A percentile compares a stretch with the other conserved stretches of the same genome.
Conservation (phyloP, 1,140 invertebrate genomes). For the Drosophila malerkotliana region DNA sequence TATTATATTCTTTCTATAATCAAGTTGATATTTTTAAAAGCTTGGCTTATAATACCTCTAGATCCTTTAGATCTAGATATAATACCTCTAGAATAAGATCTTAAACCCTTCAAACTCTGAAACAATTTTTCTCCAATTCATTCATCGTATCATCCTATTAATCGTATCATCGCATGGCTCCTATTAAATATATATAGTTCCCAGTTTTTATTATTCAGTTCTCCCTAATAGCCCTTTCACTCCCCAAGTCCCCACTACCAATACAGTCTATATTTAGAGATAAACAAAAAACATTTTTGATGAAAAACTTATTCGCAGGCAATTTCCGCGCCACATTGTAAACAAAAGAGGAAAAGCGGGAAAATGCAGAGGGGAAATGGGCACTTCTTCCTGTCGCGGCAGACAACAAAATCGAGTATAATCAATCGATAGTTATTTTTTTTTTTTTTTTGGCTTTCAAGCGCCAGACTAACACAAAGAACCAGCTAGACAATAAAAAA, state of each 20-base stretch:
- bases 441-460: not conserved
- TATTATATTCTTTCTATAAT: too few relatives aligned
- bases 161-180: too few relatives aligned
- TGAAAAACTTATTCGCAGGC: conserved; percentile 27
- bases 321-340: conserved; percentile 27
- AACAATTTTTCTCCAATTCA: too few relatives aligned
- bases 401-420: conserved; percentile 15
- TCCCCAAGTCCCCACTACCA: not conserved
- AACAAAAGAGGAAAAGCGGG: conserved; percentile 18
- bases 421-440: conserved; percentile 44
- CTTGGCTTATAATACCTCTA: too few relatives aligned
- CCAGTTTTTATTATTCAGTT: not conserved
- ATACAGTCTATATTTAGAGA: conserved; percentile 25
- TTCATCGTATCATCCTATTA: too few relatives aligned
- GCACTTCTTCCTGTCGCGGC: not conserved
- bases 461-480: conserved; percentile 5
- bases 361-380: not conserved
- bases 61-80: too few relatives aligned
- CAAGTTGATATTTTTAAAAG: too few relatives aligned
- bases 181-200: not conserved
- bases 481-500: conserved; percentile 39
- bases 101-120: too few relatives aligned
- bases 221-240: not conserved
- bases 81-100: too few relatives aligned
- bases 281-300: conserved; percentile 20